Conservation (phyloP, 2,797 vertebrate species). For the Melopsittacus undulatus region DNA sequence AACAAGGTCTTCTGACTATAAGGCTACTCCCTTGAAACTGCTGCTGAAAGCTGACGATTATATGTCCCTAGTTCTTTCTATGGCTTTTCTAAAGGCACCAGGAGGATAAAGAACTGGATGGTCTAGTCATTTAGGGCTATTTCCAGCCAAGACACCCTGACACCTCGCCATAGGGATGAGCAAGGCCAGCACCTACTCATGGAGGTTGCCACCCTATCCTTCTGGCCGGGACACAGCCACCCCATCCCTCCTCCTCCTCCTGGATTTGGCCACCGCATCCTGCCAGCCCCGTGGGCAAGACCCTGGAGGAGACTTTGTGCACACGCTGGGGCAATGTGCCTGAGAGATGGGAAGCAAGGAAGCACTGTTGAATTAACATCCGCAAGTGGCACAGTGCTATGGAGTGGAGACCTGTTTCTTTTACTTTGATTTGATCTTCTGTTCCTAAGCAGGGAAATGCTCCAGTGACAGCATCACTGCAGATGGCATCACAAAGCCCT, state of each 20-base stretch:
- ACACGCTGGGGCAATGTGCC: not conserved
- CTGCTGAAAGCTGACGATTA: not conserved
- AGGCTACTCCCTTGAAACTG: not conserved
- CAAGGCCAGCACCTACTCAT: not conserved
- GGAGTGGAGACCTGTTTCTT: not conserved
- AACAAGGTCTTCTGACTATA: not conserved
- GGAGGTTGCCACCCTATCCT: not conserved
- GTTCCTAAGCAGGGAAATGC: conserved; percentile 50
- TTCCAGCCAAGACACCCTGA: not conserved
- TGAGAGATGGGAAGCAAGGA: not conserved
- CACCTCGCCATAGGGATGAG: not conserved
- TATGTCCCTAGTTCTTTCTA: not conserved
- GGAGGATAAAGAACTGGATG: not conserved
- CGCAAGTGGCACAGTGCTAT: not conserved
- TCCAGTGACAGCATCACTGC: conserved; percentile 25
- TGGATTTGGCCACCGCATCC: rapidly evolving
- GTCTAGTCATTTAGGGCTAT: not conserved
- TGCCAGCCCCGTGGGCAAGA: not conserved
- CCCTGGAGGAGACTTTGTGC: not conserved
- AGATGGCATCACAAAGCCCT: conserved; percentile 63
- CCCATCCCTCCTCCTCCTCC: no score
- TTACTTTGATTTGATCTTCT: conserved; percentile 42
- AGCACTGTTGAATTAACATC: conserved; percentile 14
- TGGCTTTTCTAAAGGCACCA: not conserved
- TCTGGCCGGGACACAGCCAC: not conserved